These are phyloP conservation scores for Antedon bifida DNA, from an alignment of 35 echinoderm and acorn worm genomes.

Conservation along the genomic window DNA sequence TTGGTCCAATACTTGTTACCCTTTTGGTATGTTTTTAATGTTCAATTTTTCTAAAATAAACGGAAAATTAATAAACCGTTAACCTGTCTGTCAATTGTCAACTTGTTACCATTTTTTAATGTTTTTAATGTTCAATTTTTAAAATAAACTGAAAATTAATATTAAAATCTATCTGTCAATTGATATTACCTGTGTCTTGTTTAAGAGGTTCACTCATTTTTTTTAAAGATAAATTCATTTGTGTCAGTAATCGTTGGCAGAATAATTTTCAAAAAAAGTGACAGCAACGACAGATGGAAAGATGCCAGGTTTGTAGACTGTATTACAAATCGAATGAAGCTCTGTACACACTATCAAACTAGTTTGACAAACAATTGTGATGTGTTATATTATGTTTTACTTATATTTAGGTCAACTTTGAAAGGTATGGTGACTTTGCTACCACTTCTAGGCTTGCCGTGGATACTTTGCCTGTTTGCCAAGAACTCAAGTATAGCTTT, in stretches of 20 bases:
- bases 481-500: not conserved
- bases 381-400: not conserved
- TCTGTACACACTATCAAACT: too few relatives aligned
- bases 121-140: too few relatives aligned
- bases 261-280: not conserved
- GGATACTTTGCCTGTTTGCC: not conserved
- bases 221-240: not conserved
- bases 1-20: not conserved
- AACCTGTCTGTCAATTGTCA: too few relatives aligned
- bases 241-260: not conserved
- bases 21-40: too few relatives aligned
- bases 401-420: not conserved
- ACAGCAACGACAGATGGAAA: not conserved
- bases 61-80: too few relatives aligned
- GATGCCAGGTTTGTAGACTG: not conserved
- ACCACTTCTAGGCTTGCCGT: not conserved
- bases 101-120: too few relatives aligned
- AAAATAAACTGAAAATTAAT: too few relatives aligned
- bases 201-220: not conserved
- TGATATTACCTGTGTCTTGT: too few relatives aligned
- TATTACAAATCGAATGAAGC: not conserved
- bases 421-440: not conserved
- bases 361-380: too few relatives aligned
- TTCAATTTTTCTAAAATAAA: too few relatives aligned
- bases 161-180: too few relatives aligned